phyloP scores from a whole-genome alignment of 2,888 invertebrate species.

The Neuroscelio doddi region DNA sequence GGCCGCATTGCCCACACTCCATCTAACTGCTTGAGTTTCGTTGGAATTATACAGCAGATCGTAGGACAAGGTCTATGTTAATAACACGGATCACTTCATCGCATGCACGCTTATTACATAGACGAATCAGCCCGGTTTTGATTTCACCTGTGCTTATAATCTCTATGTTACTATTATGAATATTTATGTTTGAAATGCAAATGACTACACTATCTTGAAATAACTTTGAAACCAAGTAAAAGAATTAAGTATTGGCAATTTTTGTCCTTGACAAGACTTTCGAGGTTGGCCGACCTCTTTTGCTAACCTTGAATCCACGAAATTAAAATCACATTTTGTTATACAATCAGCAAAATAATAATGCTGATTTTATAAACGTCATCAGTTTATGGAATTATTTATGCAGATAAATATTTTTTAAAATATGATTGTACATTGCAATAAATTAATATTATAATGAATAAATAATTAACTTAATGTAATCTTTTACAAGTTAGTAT shows the following conservation, averaged over 20 bases:
- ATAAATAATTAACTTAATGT: too few relatives aligned
- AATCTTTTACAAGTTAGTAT: too few relatives aligned
- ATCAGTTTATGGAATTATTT: too few relatives aligned
- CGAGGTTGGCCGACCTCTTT: slow-evolving; percentile 31
- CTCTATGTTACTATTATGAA: slow-evolving; percentile 27
- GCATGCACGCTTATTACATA: slow-evolving; percentile 65
- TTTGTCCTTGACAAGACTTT: slow-evolving; percentile 26
- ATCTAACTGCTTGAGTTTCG: slow-evolving; percentile 42
- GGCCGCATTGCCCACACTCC: slow-evolving; percentile 30
- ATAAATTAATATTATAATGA: too few relatives aligned
- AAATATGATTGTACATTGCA: too few relatives aligned
- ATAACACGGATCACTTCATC: slow-evolving; percentile 66
- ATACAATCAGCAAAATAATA: too few relatives aligned
- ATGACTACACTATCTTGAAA: slow-evolving; percentile 37
- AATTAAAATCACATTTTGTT: too few relatives aligned
- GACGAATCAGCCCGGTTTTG: slow-evolving; percentile 31
- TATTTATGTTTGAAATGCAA: slow-evolving; percentile 37
- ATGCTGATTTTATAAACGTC: too few relatives aligned
- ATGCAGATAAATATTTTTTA: too few relatives aligned
- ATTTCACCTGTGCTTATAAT: slow-evolving; percentile 39
- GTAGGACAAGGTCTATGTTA: slow-evolving; percentile 69
- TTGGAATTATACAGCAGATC: slow-evolving; percentile 54
- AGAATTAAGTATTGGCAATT: slow-evolving; percentile 36
- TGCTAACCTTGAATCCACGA: slow-evolving; percentile 17
- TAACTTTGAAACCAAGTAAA: slow-evolving; percentile 35